These are phyloP conservation scores for Pandemis heparana DNA, from an alignment of 2,888 invertebrate genomes.

Conservation along the genomic window DNA sequence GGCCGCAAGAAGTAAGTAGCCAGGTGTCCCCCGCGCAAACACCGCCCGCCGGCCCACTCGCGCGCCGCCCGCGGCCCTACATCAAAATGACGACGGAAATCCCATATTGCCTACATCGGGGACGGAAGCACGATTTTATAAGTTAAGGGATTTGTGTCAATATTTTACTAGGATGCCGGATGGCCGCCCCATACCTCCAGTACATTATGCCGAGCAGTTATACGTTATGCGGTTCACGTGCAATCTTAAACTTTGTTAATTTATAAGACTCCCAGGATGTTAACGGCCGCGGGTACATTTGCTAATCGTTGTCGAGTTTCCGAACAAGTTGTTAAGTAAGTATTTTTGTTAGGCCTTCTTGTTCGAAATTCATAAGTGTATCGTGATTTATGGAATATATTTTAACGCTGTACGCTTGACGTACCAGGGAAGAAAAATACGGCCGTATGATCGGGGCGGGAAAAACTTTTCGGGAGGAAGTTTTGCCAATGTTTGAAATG, in stretches of 20 bases:
- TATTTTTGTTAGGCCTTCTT: constrained; percentile 73
- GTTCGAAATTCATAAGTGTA: constrained; percentile 71
- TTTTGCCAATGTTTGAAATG: constrained; percentile 57
- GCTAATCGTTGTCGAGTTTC: constrained; percentile 68
- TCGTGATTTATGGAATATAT: constrained; percentile 79
- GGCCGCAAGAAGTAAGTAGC: constrained; percentile 66
- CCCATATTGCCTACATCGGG: constrained; percentile 82
- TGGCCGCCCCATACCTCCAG: constrained; percentile 51
- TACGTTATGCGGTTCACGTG: constrained; percentile 37
- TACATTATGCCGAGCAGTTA: constrained; percentile 52
- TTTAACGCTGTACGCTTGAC: constrained; percentile 67
- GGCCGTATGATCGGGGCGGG: constrained; percentile 65
- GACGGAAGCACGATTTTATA: constrained; percentile 84
- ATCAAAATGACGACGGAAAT: constrained; percentile 84
- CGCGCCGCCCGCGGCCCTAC: constrained; percentile 72
- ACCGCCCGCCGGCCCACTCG: constrained; percentile 58
- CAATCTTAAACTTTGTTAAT: constrained; percentile 73
- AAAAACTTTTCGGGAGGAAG: constrained; percentile 61
- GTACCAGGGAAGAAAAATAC: constrained; percentile 72
- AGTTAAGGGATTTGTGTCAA: constrained; percentile 86
- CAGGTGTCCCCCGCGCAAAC: constrained; percentile 82
- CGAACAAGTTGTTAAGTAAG: constrained; percentile 63
- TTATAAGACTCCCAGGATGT: constrained; percentile 58
- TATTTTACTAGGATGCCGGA: constrained; percentile 83
- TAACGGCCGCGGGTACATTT: constrained; percentile 60